A percentile compares a stretch with the other conserved stretches of the same genome.
Evolutionary conservation across 1,140 invertebrate genomes (phyloP).

Genomic region (Drosophila tani): DNA sequence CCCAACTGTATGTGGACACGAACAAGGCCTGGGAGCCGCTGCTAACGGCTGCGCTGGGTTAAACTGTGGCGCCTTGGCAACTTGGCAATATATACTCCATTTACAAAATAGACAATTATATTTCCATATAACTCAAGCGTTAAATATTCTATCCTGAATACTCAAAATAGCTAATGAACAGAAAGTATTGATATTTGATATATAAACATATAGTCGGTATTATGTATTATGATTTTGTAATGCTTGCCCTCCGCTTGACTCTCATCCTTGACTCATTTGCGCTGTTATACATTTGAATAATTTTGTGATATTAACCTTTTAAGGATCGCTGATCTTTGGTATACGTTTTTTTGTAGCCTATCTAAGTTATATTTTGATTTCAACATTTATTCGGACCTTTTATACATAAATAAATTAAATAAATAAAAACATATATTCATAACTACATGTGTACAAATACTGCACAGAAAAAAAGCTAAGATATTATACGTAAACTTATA

Average conservation of each 20-base stretch:
- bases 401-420: constrained; percentile 50
- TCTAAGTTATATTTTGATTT: constrained; percentile 37
- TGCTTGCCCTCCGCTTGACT: constrained; percentile 46
- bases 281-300: constrained; percentile 47
- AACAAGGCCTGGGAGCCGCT: constrained; percentile 83
- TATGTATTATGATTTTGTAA: constrained; percentile 44
- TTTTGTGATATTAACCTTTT: constrained; percentile 43
- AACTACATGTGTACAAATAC: constrained; percentile 61
- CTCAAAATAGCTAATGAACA: constrained; percentile 64
- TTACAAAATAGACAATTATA: constrained; percentile 38
- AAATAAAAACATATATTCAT: constrained; percentile 24
- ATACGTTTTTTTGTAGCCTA: constrained; percentile 28
- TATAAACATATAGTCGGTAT: constrained; percentile 29
- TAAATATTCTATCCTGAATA: constrained; percentile 66
- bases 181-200: constrained; percentile 47
- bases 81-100: constrained; percentile 37
- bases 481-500: constrained; percentile 61
- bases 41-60: constrained; percentile 76
- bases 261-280: constrained; percentile 47
- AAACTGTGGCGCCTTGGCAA: constrained; percentile 41
- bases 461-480: constrained; percentile 67
- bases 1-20: constrained; percentile 75
- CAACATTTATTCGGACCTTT: constrained; percentile 31
- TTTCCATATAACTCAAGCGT: constrained; percentile 49
- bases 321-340: constrained; percentile 43